phyloP scores from a whole-genome alignment of 1,140 invertebrate species.

The Goniozus legneri region DNA sequence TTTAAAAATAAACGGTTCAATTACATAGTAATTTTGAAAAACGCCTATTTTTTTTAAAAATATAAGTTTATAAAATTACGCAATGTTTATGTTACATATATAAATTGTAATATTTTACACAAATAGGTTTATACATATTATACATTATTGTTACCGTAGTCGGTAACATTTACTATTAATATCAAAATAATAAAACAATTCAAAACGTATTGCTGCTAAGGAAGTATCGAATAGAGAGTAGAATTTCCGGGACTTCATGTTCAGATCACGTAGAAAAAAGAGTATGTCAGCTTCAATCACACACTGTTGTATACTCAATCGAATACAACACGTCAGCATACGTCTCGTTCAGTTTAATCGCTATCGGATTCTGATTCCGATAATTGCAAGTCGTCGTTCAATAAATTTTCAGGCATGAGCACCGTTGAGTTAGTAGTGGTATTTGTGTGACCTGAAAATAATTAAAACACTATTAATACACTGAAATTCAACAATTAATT shows the following conservation, averaged over 20 bases:
- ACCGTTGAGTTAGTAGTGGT: constrained; percentile 41
- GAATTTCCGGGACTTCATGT: too few species aligned
- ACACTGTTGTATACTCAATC: too few species aligned
- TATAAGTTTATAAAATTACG: constrained; percentile 1
- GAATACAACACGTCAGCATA: too few species aligned
- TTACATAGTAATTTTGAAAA: constrained; percentile 2
- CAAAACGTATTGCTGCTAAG: too few species aligned
- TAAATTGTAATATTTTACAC: constrained; percentile 14
- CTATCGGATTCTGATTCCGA: constrained; percentile 71
- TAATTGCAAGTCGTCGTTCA: constrained; percentile 73
- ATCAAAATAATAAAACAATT: not conserved
- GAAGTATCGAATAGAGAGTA: too few species aligned
- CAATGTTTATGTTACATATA: not conserved
- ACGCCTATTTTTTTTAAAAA: not conserved
- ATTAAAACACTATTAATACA: constrained; percentile 3
- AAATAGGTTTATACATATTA: not conserved
- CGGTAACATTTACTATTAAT: not conserved
- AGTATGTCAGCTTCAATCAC: too few species aligned
- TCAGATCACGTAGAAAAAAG: too few species aligned
- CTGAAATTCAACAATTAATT: constrained; percentile 8
- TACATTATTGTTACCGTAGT: not conserved
- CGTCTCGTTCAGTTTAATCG: too few species aligned
- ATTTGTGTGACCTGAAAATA: constrained; percentile 43
- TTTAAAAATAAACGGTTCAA: too few species aligned
- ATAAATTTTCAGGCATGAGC: constrained; percentile 57